A percentile compares a stretch with the other conserved stretches of the same genome.
Conservation (phyloP, 2,113 vertebrate species). For the Eubucco bourcierii region DNA sequence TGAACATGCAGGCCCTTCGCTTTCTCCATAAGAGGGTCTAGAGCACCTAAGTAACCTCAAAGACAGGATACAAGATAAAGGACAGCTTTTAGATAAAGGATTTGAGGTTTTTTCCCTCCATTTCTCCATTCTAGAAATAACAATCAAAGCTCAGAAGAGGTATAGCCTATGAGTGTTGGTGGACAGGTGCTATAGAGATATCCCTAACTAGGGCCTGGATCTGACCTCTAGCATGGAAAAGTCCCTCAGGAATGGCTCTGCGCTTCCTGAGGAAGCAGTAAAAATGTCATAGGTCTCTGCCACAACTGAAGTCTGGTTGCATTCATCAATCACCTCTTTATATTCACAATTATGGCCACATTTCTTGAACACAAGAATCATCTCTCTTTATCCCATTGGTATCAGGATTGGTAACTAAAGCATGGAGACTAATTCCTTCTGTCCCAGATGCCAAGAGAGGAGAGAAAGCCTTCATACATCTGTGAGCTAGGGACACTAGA, state of each 20-base stretch:
- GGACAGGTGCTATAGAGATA: not conserved
- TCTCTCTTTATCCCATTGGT: not conserved
- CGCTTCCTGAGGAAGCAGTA: not conserved
- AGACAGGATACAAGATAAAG: not conserved
- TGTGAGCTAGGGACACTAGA: not conserved
- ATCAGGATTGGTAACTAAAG: not conserved
- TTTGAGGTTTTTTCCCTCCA: slow-evolving; percentile 6
- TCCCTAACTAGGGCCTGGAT: not conserved
- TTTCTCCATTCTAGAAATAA: not conserved
- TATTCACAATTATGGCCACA: not conserved
- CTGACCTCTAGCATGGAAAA: not conserved
- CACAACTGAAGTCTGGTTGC: not conserved
- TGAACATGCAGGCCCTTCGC: not conserved
- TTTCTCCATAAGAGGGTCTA: not conserved
- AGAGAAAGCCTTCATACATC: not conserved
- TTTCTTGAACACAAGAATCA: not conserved
- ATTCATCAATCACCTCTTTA: not conserved
- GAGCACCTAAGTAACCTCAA: not conserved
- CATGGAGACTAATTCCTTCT: not conserved
- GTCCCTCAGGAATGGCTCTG: not conserved
- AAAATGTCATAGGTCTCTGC: not conserved
- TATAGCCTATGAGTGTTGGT: not conserved
- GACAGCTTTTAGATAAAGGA: not conserved
- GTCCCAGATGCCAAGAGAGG: not conserved
- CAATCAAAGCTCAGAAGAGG: not conserved